A percentile compares a stretch with the other conserved stretches of the same genome.
These are phyloP conservation scores for Phymastichus coffea DNA, from an alignment of 1,140 invertebrate genomes.

Conservation along the genomic window DNA sequence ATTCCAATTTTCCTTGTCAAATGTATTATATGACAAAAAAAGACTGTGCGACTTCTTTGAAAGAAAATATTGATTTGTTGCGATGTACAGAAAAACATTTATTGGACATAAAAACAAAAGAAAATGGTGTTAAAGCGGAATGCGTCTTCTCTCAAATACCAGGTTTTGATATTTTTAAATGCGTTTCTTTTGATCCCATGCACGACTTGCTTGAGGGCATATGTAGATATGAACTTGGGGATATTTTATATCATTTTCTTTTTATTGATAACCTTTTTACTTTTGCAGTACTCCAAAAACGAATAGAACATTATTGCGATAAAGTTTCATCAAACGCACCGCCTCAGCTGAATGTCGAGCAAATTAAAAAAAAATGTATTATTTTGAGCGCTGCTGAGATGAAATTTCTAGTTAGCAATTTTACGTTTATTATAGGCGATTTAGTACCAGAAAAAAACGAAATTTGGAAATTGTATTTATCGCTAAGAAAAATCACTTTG, in stretches of 20 bases:
- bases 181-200: conserved; percentile 31
- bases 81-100: conserved; percentile 4
- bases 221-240: conserved; percentile 26
- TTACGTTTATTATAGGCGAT: conserved; percentile 40
- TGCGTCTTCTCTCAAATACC: conserved; percentile 28
- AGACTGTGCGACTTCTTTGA: too few species aligned
- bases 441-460: conserved; percentile 33
- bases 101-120: background rate
- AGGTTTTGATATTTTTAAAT: too few species aligned
- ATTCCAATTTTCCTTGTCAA: conserved; percentile 24
- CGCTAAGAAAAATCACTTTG: conserved; percentile 16
- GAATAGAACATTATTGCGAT: conserved; percentile 14
- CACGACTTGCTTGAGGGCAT: conserved; percentile 32
- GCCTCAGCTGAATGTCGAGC: conserved; percentile 18
- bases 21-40: too few species aligned
- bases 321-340: conserved; percentile 1
- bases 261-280: conserved; percentile 36
- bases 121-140: conserved; percentile 25
- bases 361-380: conserved; percentile 35
- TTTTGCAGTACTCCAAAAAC: conserved; percentile 24
- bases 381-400: conserved; percentile 41
- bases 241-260: conserved; percentile 26
- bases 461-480: conserved; percentile 32
- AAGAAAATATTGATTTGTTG: conserved; percentile 16
- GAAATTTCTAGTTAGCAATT: conserved; percentile 34